These are phyloP conservation scores for Brachyalestes nurse DNA, from an alignment of 2,797 vertebrate species.

Conservation along the genomic window DNA sequence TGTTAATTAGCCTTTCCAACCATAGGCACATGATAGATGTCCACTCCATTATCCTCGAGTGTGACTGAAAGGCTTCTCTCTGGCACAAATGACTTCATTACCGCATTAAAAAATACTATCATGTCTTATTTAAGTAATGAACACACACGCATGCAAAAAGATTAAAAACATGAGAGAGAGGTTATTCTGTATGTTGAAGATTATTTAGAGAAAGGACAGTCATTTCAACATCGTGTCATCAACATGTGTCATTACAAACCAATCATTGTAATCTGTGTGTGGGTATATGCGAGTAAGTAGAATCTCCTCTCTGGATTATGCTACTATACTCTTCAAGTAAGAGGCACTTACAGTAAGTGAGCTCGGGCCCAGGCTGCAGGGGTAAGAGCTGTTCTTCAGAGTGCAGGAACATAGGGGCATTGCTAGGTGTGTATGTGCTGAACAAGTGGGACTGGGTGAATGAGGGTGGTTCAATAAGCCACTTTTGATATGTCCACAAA, in stretches of 20 bases:
- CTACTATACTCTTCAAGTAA: background rate
- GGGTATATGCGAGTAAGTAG: background rate
- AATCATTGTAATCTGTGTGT: background rate
- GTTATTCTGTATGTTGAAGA: background rate
- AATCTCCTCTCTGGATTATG: background rate
- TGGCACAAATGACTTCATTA: conserved; percentile 81
- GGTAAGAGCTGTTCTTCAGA: conserved; percentile 2
- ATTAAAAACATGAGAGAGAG: background rate
- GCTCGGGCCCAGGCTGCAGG: background rate
- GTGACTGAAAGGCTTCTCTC: conserved; percentile 83
- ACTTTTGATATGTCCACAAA: background rate
- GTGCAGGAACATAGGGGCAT: background rate
- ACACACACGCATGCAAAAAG: background rate
- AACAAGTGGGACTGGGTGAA: background rate
- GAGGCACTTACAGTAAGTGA: conserved; percentile 12
- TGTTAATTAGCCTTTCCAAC: conserved; percentile 84
- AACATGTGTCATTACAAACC: background rate
- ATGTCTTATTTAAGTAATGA: conserved; percentile 57
- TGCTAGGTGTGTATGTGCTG: background rate
- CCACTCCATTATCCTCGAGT: conserved; percentile 88
- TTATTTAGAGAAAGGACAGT: too few relatives aligned
- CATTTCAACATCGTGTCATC: background rate
- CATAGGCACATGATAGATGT: conserved; percentile 84
- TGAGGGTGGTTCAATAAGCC: background rate
- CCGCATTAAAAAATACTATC: conserved; percentile 67